Conservation (phyloP, 2,797 vertebrate species). For the Bryconaethiops microstoma region DNA sequence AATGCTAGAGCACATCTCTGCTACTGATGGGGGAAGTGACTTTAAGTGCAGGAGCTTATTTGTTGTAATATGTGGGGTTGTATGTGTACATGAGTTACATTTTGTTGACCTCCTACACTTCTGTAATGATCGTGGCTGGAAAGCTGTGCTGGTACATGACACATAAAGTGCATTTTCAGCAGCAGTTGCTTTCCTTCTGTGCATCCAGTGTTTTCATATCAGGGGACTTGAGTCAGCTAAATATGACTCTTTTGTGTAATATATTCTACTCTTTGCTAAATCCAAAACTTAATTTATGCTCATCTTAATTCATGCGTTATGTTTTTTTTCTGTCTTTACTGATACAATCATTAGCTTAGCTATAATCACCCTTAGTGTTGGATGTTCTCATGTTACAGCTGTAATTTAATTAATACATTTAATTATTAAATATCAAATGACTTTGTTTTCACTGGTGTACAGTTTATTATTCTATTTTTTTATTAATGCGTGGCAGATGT, state of each 20-base stretch:
- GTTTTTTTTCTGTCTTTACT: background rate
- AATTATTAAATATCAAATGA: background rate
- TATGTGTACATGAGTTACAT: background rate
- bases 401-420: background rate
- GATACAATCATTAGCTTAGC: background rate
- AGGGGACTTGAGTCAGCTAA: background rate
- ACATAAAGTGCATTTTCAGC: background rate
- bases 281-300: background rate
- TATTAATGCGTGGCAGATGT: background rate
- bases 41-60: background rate
- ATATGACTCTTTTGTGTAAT: background rate
- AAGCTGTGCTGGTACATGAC: background rate
- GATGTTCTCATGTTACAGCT: background rate
- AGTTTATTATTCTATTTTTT: background rate
- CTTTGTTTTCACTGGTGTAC: background rate
- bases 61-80: background rate
- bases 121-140: background rate
- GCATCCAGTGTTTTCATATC: background rate
- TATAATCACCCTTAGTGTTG: background rate
- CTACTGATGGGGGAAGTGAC: background rate
- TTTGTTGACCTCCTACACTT: background rate
- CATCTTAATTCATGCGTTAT: background rate
- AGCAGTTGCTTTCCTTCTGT: background rate
- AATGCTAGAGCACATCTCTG: background rate
- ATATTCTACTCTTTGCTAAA: background rate